phyloP scores from a whole-genome alignment of 2,797 vertebrate species.

The Semaprochilodus insignis region DNA sequence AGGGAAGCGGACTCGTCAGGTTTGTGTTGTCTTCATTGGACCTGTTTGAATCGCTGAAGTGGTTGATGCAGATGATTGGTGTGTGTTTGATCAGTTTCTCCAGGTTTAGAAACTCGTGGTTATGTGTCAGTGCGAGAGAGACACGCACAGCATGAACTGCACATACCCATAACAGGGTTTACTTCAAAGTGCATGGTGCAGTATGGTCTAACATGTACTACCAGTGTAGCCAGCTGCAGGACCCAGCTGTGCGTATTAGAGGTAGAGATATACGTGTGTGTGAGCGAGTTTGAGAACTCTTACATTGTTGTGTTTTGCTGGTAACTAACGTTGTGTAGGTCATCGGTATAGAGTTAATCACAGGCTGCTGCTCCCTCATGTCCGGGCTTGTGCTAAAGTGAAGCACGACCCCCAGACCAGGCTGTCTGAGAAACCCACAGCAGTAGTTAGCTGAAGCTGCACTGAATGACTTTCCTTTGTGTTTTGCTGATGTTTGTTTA shows the following conservation, averaged over 20 bases:
- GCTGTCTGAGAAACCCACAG: not conserved
- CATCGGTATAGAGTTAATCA: not conserved
- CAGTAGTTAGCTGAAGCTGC: not conserved
- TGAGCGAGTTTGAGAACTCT: too few species aligned
- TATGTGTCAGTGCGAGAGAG: not conserved
- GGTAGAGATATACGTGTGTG: too few species aligned
- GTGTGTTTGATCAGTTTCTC: too few species aligned
- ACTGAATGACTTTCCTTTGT: not conserved
- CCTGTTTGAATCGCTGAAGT: not conserved
- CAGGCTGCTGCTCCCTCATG: slow-evolving; percentile 15
- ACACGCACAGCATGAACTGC: not conserved
- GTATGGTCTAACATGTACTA: not conserved
- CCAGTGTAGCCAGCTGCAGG: not conserved
- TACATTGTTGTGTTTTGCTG: not conserved
- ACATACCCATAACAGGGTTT: not conserved
- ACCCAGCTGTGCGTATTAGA: too few species aligned
- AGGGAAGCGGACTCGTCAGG: slow-evolving; percentile 14
- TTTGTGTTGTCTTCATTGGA: slow-evolving; percentile 17
- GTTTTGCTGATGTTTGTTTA: not conserved
- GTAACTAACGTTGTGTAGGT: not conserved
- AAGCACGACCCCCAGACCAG: slow-evolving; percentile 15
- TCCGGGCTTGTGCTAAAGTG: slow-evolving; percentile 26
- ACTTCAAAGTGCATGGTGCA: not conserved
- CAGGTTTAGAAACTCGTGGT: not conserved
- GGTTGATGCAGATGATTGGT: not conserved